A percentile compares a stretch with the other conserved stretches of the same genome.
These are phyloP conservation scores for Amphiprion clarkii DNA, from an alignment of 2,797 vertebrate genomes.

Conservation along the genomic window DNA sequence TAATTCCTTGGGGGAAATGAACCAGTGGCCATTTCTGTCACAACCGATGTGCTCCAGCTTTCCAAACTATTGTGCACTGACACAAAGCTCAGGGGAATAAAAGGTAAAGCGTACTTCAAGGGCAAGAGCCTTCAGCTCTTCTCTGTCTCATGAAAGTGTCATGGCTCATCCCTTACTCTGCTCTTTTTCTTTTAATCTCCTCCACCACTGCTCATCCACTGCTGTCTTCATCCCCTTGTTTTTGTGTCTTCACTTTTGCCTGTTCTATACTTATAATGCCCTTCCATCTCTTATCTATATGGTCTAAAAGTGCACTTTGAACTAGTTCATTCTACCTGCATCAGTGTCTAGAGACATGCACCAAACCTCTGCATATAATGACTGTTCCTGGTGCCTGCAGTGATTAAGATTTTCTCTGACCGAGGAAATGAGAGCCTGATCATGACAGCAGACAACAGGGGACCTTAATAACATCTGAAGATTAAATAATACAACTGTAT, in stretches of 20 bases:
- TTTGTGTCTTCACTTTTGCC: neutral
- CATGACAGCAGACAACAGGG: slow-evolving; percentile 22
- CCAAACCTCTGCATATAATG: neutral
- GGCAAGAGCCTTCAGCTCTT: slow-evolving; percentile 12
- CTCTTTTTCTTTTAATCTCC: slow-evolving; percentile 6
- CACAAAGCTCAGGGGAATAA: slow-evolving; percentile 30
- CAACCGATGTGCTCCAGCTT: slow-evolving; percentile 8
- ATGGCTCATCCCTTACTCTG: slow-evolving; percentile 1
- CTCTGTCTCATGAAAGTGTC: slow-evolving; percentile 17
- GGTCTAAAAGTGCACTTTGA: neutral
- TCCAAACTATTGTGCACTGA: slow-evolving; percentile 2
- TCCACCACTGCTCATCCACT: neutral
- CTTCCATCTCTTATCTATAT: neutral
- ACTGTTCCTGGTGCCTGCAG: neutral
- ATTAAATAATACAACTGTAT: slow-evolving; percentile 42
- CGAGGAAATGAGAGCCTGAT: slow-evolving; percentile 21
- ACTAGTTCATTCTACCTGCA: neutral
- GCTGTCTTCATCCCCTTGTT: neutral
- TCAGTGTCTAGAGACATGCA: neutral
- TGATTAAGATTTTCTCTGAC: neutral
- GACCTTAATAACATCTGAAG: slow-evolving; percentile 41
- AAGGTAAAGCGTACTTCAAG: slow-evolving; percentile 37
- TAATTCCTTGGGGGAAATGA: slow-evolving; percentile 34
- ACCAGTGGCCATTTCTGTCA: slow-evolving; percentile 40
- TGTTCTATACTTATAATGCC: neutral